Evolutionary conservation across 2,888 invertebrate species (phyloP).

Genomic region (Sicus ferrugineus): DNA sequence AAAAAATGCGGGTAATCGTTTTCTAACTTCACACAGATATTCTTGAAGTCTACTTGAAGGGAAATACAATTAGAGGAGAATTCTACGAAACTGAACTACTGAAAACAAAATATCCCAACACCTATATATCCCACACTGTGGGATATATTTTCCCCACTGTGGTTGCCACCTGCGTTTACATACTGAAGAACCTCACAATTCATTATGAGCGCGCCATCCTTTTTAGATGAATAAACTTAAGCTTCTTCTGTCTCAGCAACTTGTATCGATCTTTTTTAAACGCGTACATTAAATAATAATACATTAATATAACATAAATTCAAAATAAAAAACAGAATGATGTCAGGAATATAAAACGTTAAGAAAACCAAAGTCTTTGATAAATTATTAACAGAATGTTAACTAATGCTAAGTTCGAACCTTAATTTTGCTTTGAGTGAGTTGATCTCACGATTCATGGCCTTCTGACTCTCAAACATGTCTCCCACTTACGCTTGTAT

Average conservation of each 20-base stretch:
- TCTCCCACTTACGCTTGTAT: slow-evolving; percentile 97
- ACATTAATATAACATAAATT: background rate
- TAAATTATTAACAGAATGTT: background rate
- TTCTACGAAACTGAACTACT: no score
- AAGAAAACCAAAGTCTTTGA: background rate
- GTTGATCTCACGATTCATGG: slow-evolving; percentile 83
- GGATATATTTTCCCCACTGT: no score
- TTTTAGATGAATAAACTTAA: slow-evolving; percentile 65
- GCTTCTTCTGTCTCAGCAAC: slow-evolving; percentile 65
- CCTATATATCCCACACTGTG: no score
- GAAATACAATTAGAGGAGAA: no score
- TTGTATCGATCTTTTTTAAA: slow-evolving; percentile 59
- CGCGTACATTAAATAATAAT: slow-evolving; percentile 17
- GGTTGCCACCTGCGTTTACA: no score
- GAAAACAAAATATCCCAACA: no score
- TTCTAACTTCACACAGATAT: no score
- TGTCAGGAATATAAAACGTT: slow-evolving; percentile 26
- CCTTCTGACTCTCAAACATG: slow-evolving; percentile 91
- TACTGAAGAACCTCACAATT: slow-evolving; percentile 65
- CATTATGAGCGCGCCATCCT: slow-evolving; percentile 64
- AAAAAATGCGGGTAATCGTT: no score
- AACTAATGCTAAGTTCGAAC: slow-evolving; percentile 65
- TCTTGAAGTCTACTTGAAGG: no score
- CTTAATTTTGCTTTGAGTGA: slow-evolving; percentile 89
- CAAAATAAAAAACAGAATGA: background rate